Evolutionary conservation across 1,140 invertebrate species (phyloP).

Genomic region (Aphis craccivora): DNA sequence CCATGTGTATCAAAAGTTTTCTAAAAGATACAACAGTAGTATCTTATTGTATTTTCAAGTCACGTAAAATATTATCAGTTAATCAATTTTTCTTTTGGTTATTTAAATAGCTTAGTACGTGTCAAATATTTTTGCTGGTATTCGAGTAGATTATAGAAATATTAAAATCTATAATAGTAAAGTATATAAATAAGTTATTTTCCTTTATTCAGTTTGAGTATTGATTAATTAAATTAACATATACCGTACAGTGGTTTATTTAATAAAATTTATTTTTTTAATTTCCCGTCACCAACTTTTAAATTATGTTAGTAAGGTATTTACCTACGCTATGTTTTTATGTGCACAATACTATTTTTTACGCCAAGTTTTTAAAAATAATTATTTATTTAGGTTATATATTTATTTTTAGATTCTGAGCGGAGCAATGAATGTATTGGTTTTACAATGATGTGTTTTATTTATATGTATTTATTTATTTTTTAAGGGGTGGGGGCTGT

Average conservation of each 20-base stretch:
- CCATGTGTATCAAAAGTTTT: not conserved
- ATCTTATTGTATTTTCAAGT: conserved; percentile 21
- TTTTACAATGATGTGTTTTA: not conserved
- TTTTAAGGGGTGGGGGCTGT: not conserved
- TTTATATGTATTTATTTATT: not conserved
- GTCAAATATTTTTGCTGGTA: not conserved
- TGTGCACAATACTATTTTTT: not conserved
- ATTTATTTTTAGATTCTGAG: not conserved
- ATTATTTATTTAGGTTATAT: not conserved
- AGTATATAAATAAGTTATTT: not conserved
- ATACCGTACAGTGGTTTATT: not conserved
- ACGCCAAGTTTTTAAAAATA: not conserved
- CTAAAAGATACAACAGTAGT: not conserved
- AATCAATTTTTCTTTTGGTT: conserved; percentile 34
- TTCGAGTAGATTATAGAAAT: not conserved
- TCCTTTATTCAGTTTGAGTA: not conserved
- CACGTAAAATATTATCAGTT: conserved; percentile 39
- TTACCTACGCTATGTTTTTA: not conserved
- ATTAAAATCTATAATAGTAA: not conserved
- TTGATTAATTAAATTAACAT: not conserved
- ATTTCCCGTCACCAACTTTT: not conserved
- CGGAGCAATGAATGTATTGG: not conserved
- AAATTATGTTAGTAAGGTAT: not conserved
- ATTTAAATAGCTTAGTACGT: not conserved
- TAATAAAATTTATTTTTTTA: not conserved